Percentiles rank a stretch among this genome's conserved stretches.
Conservation (phyloP, 2,797 vertebrate genomes). For the Clarias pachynema region DNA sequence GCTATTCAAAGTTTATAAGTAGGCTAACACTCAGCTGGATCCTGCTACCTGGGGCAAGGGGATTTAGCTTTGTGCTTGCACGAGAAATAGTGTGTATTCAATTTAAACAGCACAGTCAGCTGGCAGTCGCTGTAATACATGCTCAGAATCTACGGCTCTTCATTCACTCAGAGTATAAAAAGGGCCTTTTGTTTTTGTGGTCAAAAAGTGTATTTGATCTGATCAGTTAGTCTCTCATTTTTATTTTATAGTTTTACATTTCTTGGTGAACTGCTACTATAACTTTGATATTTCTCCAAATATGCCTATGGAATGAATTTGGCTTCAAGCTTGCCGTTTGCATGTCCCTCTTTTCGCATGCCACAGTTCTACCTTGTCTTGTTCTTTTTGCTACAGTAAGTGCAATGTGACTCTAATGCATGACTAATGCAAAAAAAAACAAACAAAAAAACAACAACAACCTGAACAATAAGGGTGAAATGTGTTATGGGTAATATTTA, state of each 20-base stretch:
- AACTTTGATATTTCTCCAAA: constrained; percentile 51
- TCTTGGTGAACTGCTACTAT: constrained; percentile 43
- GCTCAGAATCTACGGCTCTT: constrained; percentile 35
- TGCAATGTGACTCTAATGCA: constrained; percentile 57
- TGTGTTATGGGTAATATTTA: constrained; percentile 17
- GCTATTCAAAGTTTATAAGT: constrained; percentile 45
- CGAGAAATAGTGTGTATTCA: constrained; percentile 10
- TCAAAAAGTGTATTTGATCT: background rate
- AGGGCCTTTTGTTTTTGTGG: constrained; percentile 2
- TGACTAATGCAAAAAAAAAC: constrained; percentile 55
- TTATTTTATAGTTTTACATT: constrained; percentile 26
- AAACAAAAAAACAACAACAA: background rate
- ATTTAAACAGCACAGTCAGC: constrained; percentile 20
- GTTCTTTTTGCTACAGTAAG: constrained; percentile 45
- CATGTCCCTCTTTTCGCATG: constrained; percentile 56
- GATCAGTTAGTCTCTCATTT: constrained; percentile 35
- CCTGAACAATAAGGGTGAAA: constrained; percentile 35
- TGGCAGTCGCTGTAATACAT: constrained; percentile 27
- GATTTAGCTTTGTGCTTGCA: constrained; percentile 40
- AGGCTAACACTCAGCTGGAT: constrained; percentile 44
- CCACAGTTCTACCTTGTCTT: constrained; percentile 52
- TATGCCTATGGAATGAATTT: constrained; percentile 53
- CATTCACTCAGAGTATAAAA: constrained; percentile 33
- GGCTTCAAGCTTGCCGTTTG: constrained; percentile 55
- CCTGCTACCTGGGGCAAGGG: constrained; percentile 24